Base-by-base conservation (phyloP, 2,797 vertebrate genomes). In the Esox lucius region DNA sequence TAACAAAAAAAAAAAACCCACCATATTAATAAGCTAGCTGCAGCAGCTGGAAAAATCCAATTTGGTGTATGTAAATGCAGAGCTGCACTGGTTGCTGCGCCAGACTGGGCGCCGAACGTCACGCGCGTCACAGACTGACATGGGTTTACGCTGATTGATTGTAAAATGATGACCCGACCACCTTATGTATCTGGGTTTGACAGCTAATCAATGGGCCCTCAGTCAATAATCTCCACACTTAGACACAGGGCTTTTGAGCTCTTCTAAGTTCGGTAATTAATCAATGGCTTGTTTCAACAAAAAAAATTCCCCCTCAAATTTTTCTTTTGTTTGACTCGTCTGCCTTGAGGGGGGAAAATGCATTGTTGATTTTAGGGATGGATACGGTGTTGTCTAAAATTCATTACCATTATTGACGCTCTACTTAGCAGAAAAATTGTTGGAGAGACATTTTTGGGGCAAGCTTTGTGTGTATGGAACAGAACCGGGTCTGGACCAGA, bases 71-170 rank as follows among this genome's bases (percentile, higher is more conserved):
- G 56, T 6, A 31, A 66, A 75, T 51, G 0, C 67, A 39, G 0
- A 39, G 35, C 78, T 13, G 33, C 35, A 70, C 65, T 5, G 61
- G 75, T 48, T 56, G 74, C 80, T 70, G n/a, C 65, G 16, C 76
- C 68, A 46, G 70, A 53, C 75, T 46, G 74, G 67, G 51, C 80
- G 12, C 42, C 2, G 33, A 24, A 16, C 19, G 26, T 17, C 3
- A 49, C 1, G 59, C 85, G 84, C 65, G 26, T 80, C 70, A 76
- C 22, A 24, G 78, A 76, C 56, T 17, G 77, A 80, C 75, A 77
- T 76, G 84, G 83, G 84, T 74, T 76, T 67, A 19, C 78, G 81
- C 75, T 82, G 83, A 91, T 89, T 88, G 89, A 91, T 89, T 74
- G 24, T 71, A 85, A 3, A 87, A 86, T 87, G 61, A 83, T 85